Percentiles rank a stretch among this genome's conserved stretches.
These are phyloP conservation scores for Anoplophora glabripennis DNA, from an alignment of 1,140 invertebrate species.

Conservation along the genomic window DNA sequence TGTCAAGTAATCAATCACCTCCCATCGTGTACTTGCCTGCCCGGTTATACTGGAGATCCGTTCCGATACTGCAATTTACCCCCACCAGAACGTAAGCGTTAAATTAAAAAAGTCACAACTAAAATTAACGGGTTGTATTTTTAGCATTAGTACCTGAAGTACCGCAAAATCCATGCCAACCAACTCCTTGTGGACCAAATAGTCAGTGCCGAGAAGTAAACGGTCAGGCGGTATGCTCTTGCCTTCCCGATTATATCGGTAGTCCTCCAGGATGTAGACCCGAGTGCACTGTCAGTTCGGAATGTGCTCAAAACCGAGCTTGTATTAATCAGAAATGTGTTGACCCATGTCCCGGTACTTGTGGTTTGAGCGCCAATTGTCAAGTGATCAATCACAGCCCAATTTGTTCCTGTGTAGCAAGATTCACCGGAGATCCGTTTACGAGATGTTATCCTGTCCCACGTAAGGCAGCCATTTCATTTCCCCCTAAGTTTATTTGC, in stretches of 20 bases:
- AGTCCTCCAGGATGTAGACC: constrained; percentile 76
- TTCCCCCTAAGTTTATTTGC: not conserved
- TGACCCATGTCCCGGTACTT: constrained; percentile 76
- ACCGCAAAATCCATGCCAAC: constrained; percentile 64
- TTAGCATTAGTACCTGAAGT: constrained; percentile 30
- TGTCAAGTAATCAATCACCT: constrained; percentile 61
- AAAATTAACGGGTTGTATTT: not conserved
- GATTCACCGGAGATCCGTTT: constrained; percentile 74
- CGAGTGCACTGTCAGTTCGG: constrained; percentile 77
- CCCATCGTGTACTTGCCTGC: constrained; percentile 56
- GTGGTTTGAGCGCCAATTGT: constrained; percentile 66
- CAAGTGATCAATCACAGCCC: constrained; percentile 65
- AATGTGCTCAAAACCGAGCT: constrained; percentile 75
- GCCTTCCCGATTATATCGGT: constrained; percentile 74
- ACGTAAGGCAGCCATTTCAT: constrained; percentile 49
- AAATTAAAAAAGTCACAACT: not conserved
- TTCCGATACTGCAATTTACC: constrained; percentile 55
- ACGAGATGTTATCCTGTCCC: constrained; percentile 59
- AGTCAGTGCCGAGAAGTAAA: constrained; percentile 72
- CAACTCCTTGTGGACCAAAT: constrained; percentile 78
- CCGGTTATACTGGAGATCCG: constrained; percentile 61
- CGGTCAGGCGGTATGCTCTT: constrained; percentile 74
- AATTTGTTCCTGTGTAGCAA: constrained; percentile 64
- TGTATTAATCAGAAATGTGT: constrained; percentile 75
- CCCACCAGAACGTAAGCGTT: constrained; percentile 31